A percentile compares a stretch with the other conserved stretches of the same genome.
Evolutionary conservation across 2,113 vertebrate genomes (phyloP).

Genomic region (Saimiri boliviensis): DNA sequence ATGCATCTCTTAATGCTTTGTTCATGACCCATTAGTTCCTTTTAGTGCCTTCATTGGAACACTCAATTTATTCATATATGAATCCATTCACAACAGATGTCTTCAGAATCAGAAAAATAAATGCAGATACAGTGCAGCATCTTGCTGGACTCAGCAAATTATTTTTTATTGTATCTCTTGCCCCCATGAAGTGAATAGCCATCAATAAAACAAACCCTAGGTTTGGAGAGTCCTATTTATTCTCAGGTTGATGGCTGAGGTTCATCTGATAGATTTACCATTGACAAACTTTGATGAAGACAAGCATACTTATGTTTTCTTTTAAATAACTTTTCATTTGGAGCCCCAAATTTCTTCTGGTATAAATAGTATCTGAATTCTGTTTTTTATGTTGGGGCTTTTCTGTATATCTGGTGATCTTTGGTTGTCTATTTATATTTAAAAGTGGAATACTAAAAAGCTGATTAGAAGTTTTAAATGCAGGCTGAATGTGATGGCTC

Average conservation of each 20-base stretch:
- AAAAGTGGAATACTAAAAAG: conserved; percentile 17
- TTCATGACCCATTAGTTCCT: background rate
- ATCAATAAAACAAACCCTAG: conserved; percentile 39
- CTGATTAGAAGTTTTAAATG: conserved; percentile 22
- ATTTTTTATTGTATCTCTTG: conserved; percentile 12
- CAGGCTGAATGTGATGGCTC: too few species aligned
- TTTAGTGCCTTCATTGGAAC: conserved; percentile 25
- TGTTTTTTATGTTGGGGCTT: conserved; percentile 8
- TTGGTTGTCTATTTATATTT: conserved; percentile 23
- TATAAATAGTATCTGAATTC: background rate
- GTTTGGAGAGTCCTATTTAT: conserved; percentile 15
- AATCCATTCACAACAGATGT: background rate
- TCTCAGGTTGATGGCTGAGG: background rate
- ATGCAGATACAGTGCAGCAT: background rate
- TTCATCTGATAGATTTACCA: background rate
- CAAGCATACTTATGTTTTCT: background rate
- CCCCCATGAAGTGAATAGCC: background rate
- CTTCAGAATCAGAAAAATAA: conserved; percentile 46
- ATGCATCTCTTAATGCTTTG: conserved; percentile 11
- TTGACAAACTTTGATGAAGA: background rate
- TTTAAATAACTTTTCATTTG: conserved; percentile 35
- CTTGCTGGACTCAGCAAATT: conserved; percentile 10
- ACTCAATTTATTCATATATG: background rate
- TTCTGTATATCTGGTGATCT: background rate
- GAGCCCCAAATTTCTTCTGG: conserved; percentile 11